These are phyloP conservation scores for Cryptomyrus ogoouensis DNA, from an alignment of 2,113 vertebrate species.

Conservation along the genomic window DNA sequence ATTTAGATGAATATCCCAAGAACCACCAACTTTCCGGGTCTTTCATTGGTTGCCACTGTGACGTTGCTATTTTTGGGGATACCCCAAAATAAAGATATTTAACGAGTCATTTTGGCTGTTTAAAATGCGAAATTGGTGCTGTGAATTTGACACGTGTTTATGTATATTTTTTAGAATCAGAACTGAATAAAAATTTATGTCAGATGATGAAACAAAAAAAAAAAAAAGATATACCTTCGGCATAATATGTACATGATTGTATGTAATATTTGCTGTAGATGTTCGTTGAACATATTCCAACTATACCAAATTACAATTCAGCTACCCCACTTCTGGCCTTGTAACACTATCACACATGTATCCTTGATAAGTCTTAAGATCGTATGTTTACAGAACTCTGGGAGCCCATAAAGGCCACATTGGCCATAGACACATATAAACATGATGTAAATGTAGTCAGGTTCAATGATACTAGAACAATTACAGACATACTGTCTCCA, in stretches of 20 bases:
- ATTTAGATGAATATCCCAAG: background rate
- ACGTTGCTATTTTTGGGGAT: background rate
- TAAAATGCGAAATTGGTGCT: background rate
- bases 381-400: background rate
- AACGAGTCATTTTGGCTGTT: background rate
- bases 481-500: background rate
- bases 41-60: constrained; percentile 9
- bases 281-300: background rate
- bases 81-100: background rate
- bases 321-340: background rate
- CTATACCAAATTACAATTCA: background rate
- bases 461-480: background rate
- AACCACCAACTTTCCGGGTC: background rate
- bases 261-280: background rate
- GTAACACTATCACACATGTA: background rate
- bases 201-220: background rate
- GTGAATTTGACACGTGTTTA: background rate
- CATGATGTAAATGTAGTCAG: background rate
- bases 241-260: background rate
- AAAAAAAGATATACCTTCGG: background rate
- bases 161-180: background rate
- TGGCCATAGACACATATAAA: background rate
- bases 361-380: background rate
- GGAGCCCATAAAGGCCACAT: background rate
- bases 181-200: background rate